These are phyloP conservation scores for Pyralis farinalis DNA, from an alignment of 2,888 invertebrate species.

Conservation along the genomic window DNA sequence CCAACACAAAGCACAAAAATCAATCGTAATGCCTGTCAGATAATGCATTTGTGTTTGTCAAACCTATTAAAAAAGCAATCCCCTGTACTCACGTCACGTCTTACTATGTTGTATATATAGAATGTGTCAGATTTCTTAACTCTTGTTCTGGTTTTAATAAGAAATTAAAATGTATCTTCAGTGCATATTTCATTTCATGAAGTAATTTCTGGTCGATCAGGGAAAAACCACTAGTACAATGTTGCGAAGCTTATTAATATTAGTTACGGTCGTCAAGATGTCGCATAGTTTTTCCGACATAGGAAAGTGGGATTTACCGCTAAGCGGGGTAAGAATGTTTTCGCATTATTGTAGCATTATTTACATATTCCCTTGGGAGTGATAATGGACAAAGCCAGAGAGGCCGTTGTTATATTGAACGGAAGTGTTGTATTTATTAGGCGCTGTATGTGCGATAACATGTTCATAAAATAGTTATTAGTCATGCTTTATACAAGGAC, in stretches of 20 bases:
- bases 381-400: too few species aligned
- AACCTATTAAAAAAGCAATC: too few species aligned
- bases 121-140: too few species aligned
- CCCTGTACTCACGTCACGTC: too few species aligned
- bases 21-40: too few species aligned
- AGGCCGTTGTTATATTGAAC: not conserved
- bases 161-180: constrained; percentile 31
- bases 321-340: constrained; percentile 72
- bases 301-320: constrained; percentile 84
- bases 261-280: constrained; percentile 46
- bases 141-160: too few species aligned
- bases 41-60: too few species aligned
- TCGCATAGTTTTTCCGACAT: constrained; percentile 79
- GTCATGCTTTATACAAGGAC: not conserved
- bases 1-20: too few species aligned
- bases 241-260: constrained; percentile 46
- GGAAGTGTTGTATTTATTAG: not conserved
- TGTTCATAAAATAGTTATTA: not conserved
- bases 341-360: not conserved
- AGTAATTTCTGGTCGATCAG: constrained; percentile 21
- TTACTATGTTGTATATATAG: too few species aligned
- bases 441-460: not conserved
- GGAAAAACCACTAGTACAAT: constrained; percentile 33
- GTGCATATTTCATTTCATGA: constrained; percentile 19
- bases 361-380: not conserved